phyloP scores from a whole-genome alignment of 2,888 invertebrate species.

The Matsumyia berberina region DNA sequence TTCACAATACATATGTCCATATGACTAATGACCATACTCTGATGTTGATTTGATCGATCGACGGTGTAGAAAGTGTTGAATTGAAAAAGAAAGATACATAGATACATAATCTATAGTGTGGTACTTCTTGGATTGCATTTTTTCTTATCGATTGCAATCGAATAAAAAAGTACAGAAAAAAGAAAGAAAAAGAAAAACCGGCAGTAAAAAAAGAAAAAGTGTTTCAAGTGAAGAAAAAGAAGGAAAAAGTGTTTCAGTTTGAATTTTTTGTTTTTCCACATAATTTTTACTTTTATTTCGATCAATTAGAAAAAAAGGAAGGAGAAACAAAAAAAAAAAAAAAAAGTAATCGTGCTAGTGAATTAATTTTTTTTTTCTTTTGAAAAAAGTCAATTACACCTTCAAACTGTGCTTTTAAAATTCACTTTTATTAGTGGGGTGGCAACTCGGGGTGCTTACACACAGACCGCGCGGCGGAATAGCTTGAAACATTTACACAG shows the following conservation, averaged over 20 bases:
- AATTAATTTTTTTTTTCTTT: slow-evolving; percentile 21
- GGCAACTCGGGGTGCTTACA: slow-evolving; percentile 36
- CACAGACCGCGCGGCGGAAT: slow-evolving; percentile 30
- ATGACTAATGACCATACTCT: slow-evolving; percentile 64
- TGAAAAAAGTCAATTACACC: slow-evolving; percentile 30
- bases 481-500: slow-evolving; percentile 49
- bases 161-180: slow-evolving; percentile 45
- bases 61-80: slow-evolving; percentile 74
- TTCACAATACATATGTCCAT: slow-evolving; percentile 59
- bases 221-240: slow-evolving; percentile 55
- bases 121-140: slow-evolving; percentile 66
- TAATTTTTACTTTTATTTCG: slow-evolving; percentile 46
- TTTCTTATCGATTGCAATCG: slow-evolving; percentile 64
- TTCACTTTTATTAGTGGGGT: slow-evolving; percentile 22
- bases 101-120: slow-evolving; percentile 21
- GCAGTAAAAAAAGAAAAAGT: slow-evolving; percentile 63
- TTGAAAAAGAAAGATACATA: slow-evolving; percentile 57
- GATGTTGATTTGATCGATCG: slow-evolving; percentile 71
- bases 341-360: slow-evolving; percentile 32
- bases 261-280: slow-evolving; percentile 18
- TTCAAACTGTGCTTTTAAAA: slow-evolving; percentile 27
- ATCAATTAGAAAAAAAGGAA: slow-evolving; percentile 25
- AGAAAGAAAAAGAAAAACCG: slow-evolving; percentile 43
- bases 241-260: slow-evolving; percentile 61
- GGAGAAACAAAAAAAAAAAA: slow-evolving; percentile 26